Base-by-base conservation (phyloP, 2,888 invertebrate genomes). In the Achlya flavicornis region DNA sequence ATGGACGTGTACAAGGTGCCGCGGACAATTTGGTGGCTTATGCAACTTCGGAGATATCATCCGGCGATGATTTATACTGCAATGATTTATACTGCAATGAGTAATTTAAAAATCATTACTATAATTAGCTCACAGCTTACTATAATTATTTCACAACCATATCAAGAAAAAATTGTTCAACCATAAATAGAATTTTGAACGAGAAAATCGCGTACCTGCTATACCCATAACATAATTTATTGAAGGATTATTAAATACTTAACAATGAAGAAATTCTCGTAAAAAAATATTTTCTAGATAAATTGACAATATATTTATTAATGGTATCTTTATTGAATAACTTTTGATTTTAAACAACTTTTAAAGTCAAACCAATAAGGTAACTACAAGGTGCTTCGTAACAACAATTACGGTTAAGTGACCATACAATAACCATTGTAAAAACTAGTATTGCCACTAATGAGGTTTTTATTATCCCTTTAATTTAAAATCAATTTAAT, bases 401-500 rank as follows among this genome's bases (percentile, higher is more conserved):
- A 53, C 0, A 53, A 58, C n/a, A 58, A 58, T 58, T 1, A 58
- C n/a, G 35, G 58, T 58, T 33, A 33, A 35, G 33, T n/a, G 58
- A 35, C 58, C 8, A 33, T 33, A 33, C 53, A 1, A 53, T 53
- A 19, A 53, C 5, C 58, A 32, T 32, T 32, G 32, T n/a, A 35
- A 32, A 58, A 58, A 58, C 33, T 58, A 32, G 57, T 58, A 35
- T 8, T 10, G 35, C 33, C 35, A 35, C 4, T 58, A 58, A 58
- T 58, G 58, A n/a, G 7, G 14, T 58, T 58, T 58, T 58, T 58
- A n/a, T 32, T 58, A n/a, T n/a, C 14, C n/a, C n/a, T 14, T 32
- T n/a, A 58, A 58, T 58, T 33, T 33, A 58, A 58, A n/a, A 58
- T 58, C 58, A 35, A 58, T 32, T 57, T 8, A n/a, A 58, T 14